Evolutionary conservation across 2,888 invertebrate species (phyloP), one percentile per base, ranked within the genome.

Genomic region (Dorcus parallelipipedus): DNA sequence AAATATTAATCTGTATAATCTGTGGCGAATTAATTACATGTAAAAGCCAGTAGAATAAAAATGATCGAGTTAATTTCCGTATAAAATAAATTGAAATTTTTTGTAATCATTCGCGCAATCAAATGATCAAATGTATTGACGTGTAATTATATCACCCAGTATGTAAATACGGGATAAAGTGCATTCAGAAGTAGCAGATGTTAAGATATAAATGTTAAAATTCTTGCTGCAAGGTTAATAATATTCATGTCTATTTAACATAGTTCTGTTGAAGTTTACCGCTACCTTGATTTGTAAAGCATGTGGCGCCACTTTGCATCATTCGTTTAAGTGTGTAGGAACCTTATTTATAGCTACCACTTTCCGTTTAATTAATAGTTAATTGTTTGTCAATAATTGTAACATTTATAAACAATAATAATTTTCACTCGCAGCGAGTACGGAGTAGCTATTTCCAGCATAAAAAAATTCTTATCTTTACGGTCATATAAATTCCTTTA

Each of bases 341-440:
- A 63, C 64, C 63, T 73, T 73, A 73, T 72, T 73, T 73, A 74
- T 73, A 67, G 60, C 71, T 66, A 64, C 68, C 69, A 66, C 73
- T 73, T 73, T 63, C 68, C 69, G 67, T 73, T 73, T 73, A 72
- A 73, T 72, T 73, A 69, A 71, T 73, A 74, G 73, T 74, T 74
- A 74, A 73, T 74, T 69, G 72, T 71, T 73, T 68, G 67, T 65
- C 60, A 66, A 68, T 73, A 74, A 73, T 73, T 74, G 70, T 71
- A 67, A 70, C 59, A 55, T 60, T 62, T 62, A 60, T 59, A 58
- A 56, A 60, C 49, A 40, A 53, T 53, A 57, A 53, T 51, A 33
- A 33, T 33, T 33, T 33, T 33, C 26, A 33, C 26, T 33, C 26
- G 6, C 0, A 6, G 26, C 26, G 26, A 33, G 26, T 33, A 33